A percentile compares a stretch with the other conserved stretches of the same genome.
phyloP scores from a whole-genome alignment of 1,140 invertebrate genomes.

The Bombus consobrinus region DNA sequence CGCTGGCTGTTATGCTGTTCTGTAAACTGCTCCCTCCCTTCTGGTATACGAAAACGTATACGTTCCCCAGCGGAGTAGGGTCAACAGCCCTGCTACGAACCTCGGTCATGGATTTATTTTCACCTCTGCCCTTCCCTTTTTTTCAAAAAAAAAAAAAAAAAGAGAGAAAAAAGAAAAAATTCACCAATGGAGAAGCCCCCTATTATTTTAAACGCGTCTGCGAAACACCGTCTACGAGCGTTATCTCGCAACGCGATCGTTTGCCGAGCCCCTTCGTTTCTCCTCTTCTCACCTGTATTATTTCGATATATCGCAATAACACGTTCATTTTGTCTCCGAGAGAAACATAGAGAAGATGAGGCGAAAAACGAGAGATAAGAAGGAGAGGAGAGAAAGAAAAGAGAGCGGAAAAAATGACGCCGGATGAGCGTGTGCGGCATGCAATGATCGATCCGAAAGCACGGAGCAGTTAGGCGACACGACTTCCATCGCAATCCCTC shows the following conservation, averaged over 20 bases:
- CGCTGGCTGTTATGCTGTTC: constrained; percentile 43
- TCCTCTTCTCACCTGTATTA: background rate
- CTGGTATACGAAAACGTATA: background rate
- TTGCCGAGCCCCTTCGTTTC: background rate
- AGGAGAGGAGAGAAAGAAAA: background rate
- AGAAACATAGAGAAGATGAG: too few species aligned
- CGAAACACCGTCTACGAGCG: background rate
- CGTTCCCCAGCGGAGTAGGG: constrained; percentile 14
- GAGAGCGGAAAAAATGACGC: background rate
- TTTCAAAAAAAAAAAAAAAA: accelerated
- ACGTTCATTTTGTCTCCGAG: background rate
- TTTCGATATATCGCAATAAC: background rate
- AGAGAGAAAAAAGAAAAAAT: background rate
- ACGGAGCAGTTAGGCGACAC: constrained; percentile 34
- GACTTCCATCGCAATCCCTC: constrained; percentile 29
- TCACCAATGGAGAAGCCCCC: background rate
- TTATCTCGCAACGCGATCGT: background rate
- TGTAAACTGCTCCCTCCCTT: constrained; percentile 40
- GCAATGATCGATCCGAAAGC: constrained; percentile 32
- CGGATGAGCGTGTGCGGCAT: background rate
- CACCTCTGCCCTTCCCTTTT: background rate
- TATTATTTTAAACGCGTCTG: constrained; percentile 33
- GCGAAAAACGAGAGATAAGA: background rate
- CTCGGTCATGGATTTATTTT: constrained; percentile 37
- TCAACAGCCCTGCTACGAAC: constrained; percentile 55